Evolutionary conservation across 2,888 invertebrate species (phyloP).

Genomic region (Agonopterix subpropinquella): DNA sequence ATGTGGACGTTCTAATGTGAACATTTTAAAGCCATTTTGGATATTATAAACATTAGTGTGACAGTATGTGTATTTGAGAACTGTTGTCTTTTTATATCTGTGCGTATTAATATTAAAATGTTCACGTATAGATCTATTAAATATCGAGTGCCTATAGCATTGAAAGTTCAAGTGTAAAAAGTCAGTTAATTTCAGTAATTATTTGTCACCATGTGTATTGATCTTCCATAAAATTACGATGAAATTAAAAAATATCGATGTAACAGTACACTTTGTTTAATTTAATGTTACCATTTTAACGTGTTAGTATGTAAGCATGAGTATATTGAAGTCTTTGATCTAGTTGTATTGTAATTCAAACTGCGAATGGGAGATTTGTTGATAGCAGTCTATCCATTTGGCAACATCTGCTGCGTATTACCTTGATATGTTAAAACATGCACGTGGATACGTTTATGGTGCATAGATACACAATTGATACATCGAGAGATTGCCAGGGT

Average conservation of each 20-base stretch:
- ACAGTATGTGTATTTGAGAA: constrained; percentile 62
- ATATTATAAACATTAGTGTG: constrained; percentile 63
- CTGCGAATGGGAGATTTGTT: background rate
- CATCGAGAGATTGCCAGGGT: too few relatives aligned
- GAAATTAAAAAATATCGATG: constrained; percentile 75
- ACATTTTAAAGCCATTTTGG: constrained; percentile 65
- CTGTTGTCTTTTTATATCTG: constrained; percentile 65
- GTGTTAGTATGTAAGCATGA: background rate
- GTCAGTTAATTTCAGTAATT: constrained; percentile 71
- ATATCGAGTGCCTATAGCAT: constrained; percentile 75
- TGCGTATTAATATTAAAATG: constrained; percentile 66
- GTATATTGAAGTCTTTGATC: background rate
- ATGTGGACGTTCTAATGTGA: constrained; percentile 61
- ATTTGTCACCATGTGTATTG: constrained; percentile 75
- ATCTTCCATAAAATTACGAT: constrained; percentile 76
- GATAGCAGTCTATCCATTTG: constrained; percentile 14
- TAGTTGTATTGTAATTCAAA: background rate
- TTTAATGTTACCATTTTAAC: constrained; percentile 20
- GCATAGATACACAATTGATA: background rate
- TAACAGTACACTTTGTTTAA: constrained; percentile 66
- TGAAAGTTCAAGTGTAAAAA: constrained; percentile 73
- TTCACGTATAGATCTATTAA: constrained; percentile 71
- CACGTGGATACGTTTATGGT: background rate
- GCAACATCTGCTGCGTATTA: constrained; percentile 19
- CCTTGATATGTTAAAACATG: background rate